Conservation (phyloP, 30 jellyfish, hydroid and myxozoan genomes). For the Cassiopea andromeda region DNA sequence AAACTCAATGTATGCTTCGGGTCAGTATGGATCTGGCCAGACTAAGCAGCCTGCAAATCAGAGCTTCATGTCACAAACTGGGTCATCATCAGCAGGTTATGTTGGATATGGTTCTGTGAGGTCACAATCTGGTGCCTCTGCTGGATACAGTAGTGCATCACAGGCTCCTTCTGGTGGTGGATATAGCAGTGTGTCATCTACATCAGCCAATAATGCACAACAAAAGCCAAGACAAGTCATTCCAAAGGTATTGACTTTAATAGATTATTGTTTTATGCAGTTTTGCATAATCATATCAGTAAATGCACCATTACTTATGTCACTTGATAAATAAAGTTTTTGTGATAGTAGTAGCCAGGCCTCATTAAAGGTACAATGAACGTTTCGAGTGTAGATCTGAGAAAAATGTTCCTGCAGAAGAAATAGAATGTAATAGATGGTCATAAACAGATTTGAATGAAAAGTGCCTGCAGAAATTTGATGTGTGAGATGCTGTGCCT, state of each 20-base stretch:
- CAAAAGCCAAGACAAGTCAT: conserved; percentile 64
- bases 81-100: conserved; percentile 61
- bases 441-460: no score
- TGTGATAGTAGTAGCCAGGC: no score
- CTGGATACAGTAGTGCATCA: conserved; percentile 65
- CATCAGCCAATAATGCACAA: conserved; percentile 40
- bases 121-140: conserved; percentile 58
- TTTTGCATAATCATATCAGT: no score
- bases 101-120: conserved; percentile 79
- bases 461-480: no score
- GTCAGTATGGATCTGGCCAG: conserved; percentile 49
- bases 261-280: no score
- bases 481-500: no score
- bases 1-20: conserved; percentile 62
- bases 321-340: no score
- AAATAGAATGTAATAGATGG: no score
- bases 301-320: no score
- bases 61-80: conserved; percentile 73
- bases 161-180: conserved; percentile 58
- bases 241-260: conserved; percentile 20
- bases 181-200: conserved; percentile 44
- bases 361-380: no score
- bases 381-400: no score
- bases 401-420: no score
- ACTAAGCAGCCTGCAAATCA: conserved; percentile 59